A percentile compares a stretch with the other conserved stretches of the same genome.
These are phyloP conservation scores for Lasioglossum villosulum DNA, from an alignment of 2,888 invertebrate genomes.

Conservation along the genomic window DNA sequence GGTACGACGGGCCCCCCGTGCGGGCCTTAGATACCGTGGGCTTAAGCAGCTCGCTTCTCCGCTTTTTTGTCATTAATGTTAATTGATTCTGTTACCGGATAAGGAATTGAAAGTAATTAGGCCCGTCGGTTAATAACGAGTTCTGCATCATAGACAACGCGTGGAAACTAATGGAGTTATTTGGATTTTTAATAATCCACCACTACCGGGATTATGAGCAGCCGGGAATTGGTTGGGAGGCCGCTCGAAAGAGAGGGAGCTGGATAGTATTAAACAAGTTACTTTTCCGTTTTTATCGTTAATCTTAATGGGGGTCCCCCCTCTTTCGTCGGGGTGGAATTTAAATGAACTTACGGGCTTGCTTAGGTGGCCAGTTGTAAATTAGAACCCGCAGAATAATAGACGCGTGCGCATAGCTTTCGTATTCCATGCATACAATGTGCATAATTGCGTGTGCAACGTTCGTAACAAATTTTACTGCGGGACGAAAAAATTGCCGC, in stretches of 20 bases:
- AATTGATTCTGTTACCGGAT: constrained; percentile 57
- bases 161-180: constrained; percentile 64
- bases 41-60: constrained; percentile 51
- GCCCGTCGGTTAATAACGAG: constrained; percentile 51
- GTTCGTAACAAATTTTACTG: neutral
- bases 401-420: constrained; percentile 4
- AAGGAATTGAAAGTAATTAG: constrained; percentile 62
- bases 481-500: neutral
- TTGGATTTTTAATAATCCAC: constrained; percentile 54
- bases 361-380: constrained; percentile 35
- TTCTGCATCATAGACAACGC: constrained; percentile 40
- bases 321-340: constrained; percentile 42
- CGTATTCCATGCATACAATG: neutral
- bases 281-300: constrained; percentile 50
- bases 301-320: constrained; percentile 40
- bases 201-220: constrained; percentile 40
- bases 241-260: neutral
- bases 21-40: neutral
- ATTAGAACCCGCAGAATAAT: constrained; percentile 48
- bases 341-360: constrained; percentile 42
- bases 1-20: constrained; percentile 4
- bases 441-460: neutral
- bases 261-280: constrained; percentile 46
- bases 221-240: neutral
- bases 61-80: constrained; percentile 58